phyloP scores from a whole-genome alignment of 2,113 vertebrate species.

The Bolborhynchus lineola region DNA sequence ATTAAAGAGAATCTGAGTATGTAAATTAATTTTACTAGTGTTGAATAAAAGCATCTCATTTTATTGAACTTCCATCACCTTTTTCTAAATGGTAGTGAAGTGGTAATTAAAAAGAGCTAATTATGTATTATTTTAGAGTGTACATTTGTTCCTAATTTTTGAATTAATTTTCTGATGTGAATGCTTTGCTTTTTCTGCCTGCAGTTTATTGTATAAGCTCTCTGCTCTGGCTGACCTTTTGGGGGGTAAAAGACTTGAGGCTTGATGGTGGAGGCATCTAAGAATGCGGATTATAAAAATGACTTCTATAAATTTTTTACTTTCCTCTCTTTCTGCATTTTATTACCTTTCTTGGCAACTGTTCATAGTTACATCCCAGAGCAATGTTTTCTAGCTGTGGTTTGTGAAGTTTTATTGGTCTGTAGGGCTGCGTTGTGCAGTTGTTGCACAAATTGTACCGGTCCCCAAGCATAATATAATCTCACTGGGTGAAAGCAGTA shows the following conservation, averaged over 20 bases:
- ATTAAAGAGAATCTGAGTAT: conserved; percentile 39
- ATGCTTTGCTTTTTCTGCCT: neutral
- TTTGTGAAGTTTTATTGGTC: neutral
- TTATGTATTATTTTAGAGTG: conserved; percentile 49
- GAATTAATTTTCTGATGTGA: conserved; percentile 38
- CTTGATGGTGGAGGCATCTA: neutral
- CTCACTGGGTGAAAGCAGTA: neutral
- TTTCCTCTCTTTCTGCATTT: neutral
- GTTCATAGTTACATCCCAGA: neutral
- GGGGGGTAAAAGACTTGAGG: neutral
- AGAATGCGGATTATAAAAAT: neutral
- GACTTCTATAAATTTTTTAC: neutral
- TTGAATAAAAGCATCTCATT: conserved; percentile 58
- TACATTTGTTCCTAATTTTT: conserved; percentile 45
- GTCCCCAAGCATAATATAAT: neutral
- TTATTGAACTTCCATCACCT: conserved; percentile 45
- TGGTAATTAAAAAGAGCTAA: conserved; percentile 59
- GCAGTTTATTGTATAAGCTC: neutral
- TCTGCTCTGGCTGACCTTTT: neutral
- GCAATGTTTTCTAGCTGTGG: neutral
- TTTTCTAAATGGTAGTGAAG: conserved; percentile 30
- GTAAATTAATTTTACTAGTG: conserved; percentile 51
- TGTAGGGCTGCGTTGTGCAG: rapidly evolving
- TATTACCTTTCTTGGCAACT: neutral
- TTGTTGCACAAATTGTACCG: neutral